A percentile compares a stretch with the other conserved stretches of the same genome.
Evolutionary conservation across 2,797 vertebrate genomes (phyloP).

Genomic region (Mus caroli): DNA sequence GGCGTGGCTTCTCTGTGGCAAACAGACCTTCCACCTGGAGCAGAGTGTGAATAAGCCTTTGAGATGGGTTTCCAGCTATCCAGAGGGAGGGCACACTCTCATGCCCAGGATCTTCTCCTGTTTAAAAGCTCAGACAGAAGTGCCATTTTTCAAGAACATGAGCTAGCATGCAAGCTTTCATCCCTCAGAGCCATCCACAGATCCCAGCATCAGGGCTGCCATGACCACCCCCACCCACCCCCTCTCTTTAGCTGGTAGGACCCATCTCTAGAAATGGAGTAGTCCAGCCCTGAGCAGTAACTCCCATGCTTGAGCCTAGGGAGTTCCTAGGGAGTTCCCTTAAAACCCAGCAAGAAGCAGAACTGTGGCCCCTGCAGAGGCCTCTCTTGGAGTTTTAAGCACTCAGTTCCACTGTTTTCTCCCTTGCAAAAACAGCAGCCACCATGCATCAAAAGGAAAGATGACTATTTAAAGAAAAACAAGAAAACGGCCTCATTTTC

Average conservation of each 20-base stretch:
- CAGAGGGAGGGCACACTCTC: not conserved
- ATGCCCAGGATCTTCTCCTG: not conserved
- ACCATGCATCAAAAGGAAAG: not conserved
- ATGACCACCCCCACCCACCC: not conserved
- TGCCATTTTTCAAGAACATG: slow-evolving; percentile 40
- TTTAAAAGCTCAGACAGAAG: not conserved
- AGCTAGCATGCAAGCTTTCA: not conserved
- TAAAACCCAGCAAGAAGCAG: slow-evolving; percentile 50
- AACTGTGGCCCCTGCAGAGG: not conserved
- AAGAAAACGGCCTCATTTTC: not conserved
- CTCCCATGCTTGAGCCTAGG: not conserved
- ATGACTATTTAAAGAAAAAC: not conserved
- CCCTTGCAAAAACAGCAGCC: slow-evolving; percentile 37
- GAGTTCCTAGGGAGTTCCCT: not conserved
- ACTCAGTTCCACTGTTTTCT: not conserved
- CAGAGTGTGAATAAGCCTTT: not conserved
- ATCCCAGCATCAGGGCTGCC: not conserved
- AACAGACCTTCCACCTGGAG: not conserved
- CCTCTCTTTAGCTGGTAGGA: too few relatives aligned
- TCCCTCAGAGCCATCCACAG: not conserved
- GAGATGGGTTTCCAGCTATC: not conserved
- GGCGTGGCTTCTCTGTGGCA: not conserved
- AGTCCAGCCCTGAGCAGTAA: not conserved
- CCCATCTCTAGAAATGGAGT: not conserved
- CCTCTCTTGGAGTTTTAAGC: not conserved